phyloP scores from a whole-genome alignment of 37 sponge, comb jelly and placozoan species.

The Dysidea cf. avara region DNA sequence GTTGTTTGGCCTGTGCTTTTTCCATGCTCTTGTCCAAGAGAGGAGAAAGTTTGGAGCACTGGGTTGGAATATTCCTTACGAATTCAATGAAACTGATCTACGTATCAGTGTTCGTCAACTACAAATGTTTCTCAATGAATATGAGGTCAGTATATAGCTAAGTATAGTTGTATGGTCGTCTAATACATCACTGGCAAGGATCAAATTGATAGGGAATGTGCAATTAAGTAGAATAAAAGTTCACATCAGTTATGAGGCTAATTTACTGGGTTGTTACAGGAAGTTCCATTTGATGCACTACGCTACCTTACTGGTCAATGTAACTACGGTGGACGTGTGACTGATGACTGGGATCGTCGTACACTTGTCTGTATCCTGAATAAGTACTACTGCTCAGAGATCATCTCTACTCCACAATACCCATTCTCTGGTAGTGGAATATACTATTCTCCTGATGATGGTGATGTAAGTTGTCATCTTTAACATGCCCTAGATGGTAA shows the following conservation, averaged over 20 bases:
- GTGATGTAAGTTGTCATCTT: slow-evolving; percentile 71
- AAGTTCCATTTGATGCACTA: slow-evolving; percentile 92
- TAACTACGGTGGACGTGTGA: slow-evolving; percentile 99
- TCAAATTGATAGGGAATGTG: not conserved
- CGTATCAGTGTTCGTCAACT: slow-evolving; percentile 96
- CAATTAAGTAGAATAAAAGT: not conserved
- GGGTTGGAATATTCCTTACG: slow-evolving; percentile 99
- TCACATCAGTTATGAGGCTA: not conserved
- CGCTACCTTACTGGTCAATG: slow-evolving; percentile 97
- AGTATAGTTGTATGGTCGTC: not conserved
- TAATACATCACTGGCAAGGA: no score
- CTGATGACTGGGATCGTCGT: slow-evolving; percentile 97
- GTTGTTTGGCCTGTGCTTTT: slow-evolving; percentile 97
- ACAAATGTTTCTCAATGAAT: slow-evolving; percentile 98
- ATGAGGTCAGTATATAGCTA: slow-evolving; percentile 69
- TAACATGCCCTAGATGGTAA: not conserved
- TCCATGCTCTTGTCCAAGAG: slow-evolving; percentile 97
- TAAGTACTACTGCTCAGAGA: slow-evolving; percentile 89
- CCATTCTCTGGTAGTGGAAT: slow-evolving; percentile 87
- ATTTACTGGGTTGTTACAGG: slow-evolving; percentile 27
- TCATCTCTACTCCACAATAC: slow-evolving; percentile 69
- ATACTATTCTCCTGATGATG: slow-evolving; percentile 87
- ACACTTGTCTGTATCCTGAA: slow-evolving; percentile 90
- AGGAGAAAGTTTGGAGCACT: slow-evolving; percentile 94
- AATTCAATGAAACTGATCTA: slow-evolving; percentile 99